Conservation (phyloP, 2,888 invertebrate genomes). For the Latrodectus elegans region DNA sequence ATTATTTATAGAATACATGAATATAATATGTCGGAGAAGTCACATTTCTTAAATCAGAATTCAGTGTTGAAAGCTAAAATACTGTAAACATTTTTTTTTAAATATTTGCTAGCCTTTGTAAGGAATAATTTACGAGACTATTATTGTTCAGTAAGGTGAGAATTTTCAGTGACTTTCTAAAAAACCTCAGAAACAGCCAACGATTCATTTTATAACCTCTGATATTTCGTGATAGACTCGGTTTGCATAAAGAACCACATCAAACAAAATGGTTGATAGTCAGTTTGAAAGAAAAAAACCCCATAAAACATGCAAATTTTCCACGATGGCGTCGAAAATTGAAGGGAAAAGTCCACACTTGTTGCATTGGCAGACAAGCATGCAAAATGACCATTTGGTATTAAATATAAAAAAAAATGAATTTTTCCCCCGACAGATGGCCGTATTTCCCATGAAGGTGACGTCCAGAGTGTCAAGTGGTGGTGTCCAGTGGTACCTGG, state of each 20-base stretch:
- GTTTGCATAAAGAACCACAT: background rate
- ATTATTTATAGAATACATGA: too few species aligned
- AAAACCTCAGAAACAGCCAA: too few species aligned
- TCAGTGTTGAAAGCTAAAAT: too few species aligned
- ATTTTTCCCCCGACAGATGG: slow-evolving; percentile 41
- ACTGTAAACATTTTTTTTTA: too few species aligned
- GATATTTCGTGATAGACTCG: background rate
- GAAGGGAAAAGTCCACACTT: background rate
- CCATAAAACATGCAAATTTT: background rate
- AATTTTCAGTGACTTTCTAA: too few species aligned
- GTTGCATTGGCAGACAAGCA: slow-evolving; percentile 7
- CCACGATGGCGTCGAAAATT: background rate
- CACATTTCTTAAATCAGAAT: too few species aligned
- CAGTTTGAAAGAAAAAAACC: background rate
- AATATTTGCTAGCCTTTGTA: too few species aligned
- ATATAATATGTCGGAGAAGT: too few species aligned
- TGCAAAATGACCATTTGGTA: slow-evolving; percentile 57
- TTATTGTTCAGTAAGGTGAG: too few species aligned
- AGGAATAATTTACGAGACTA: too few species aligned
- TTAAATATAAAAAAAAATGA: slow-evolving; percentile 10
- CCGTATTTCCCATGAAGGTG: slow-evolving; percentile 38
- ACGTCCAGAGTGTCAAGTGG: slow-evolving; percentile 45
- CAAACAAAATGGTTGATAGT: background rate
- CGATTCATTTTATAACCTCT: background rate
- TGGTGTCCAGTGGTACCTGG: slow-evolving; percentile 34